Evolutionary conservation across 2,113 vertebrate genomes (phyloP), one percentile per base, ranked within the genome.

Genomic region (Xiphophorus couchianus): DNA sequence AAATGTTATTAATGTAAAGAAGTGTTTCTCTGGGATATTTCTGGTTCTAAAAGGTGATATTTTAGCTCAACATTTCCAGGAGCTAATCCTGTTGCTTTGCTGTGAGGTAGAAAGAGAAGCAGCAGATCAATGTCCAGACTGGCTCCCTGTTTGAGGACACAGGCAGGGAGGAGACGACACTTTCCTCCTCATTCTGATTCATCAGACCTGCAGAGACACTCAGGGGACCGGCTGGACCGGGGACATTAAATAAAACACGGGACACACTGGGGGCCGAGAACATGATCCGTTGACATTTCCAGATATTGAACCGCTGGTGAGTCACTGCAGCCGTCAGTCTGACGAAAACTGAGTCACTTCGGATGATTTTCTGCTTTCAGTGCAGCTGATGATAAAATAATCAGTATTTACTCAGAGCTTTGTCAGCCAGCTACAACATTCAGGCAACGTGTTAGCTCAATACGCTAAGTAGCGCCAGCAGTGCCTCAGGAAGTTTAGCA

Each of bases 101-200:
- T 31, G 70, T 82, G 71, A 76, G 88, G 84, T 64, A 76, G 51
- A 39, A 64, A 54, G 66, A 27, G 42, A 48, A 69, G 67, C 79
- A 58, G 85, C 81, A 82, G 84, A 85, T 74, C 80, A 74, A 2
- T 2, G 5, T 12, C 29, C 29, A 77, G 71, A 61, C 27, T 82
- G 27, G 2, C 77, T 77, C 66, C 39, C 60, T 83, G 70, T 66
- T 77, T 69, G 28, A 61, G 77, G 77, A 51, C 31, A 71, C 28
- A 28, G 70, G 25, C 5, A 29, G 65, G 62, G 39, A 29, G 51
- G 51, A 39, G 22, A 58, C 30, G 58, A 12, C 37, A 44, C 13
- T 39, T 7, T 62, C 65, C 71, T 71, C 14, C 77, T 76, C 69
- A 72, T 51, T 62, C 13, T 85, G 54, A 81, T 61, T 83, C 74